A percentile compares a stretch with the other conserved stretches of the same genome.
phyloP scores from a whole-genome alignment of 2,797 vertebrate genomes.

The Pseudotriccus pelzelni region DNA sequence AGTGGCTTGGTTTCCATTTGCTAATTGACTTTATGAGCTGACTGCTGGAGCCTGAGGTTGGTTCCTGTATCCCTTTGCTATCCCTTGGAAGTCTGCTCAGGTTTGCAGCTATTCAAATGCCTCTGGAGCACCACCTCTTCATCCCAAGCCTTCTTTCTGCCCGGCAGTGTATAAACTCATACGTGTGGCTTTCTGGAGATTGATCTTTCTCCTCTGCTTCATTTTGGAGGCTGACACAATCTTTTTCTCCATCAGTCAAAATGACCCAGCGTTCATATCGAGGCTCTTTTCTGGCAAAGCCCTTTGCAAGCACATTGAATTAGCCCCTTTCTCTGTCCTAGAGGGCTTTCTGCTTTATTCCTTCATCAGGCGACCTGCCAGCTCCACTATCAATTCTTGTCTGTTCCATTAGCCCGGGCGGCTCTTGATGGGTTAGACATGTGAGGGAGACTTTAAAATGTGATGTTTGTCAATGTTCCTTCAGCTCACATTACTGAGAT shows the following conservation, averaged over 20 bases:
- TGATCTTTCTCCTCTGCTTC: slow-evolving; percentile 34
- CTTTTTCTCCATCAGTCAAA: slow-evolving; percentile 49
- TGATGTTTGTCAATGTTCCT: slow-evolving; percentile 31
- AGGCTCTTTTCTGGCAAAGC: slow-evolving; percentile 20
- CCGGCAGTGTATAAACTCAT: not conserved
- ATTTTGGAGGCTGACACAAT: slow-evolving; percentile 31
- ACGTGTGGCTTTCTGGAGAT: slow-evolving; percentile 11
- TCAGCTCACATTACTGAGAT: slow-evolving; percentile 6
- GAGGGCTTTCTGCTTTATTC: slow-evolving; percentile 42
- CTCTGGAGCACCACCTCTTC: not conserved
- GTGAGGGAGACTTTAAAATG: slow-evolving; percentile 30
- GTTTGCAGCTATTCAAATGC: slow-evolving; percentile 17
- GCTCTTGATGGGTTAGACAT: slow-evolving; percentile 14
- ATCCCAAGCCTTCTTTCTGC: not conserved
- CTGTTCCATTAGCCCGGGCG: not conserved
- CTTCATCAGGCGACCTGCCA: slow-evolving; percentile 62
- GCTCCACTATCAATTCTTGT: slow-evolving; percentile 47
- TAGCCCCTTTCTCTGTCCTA: slow-evolving; percentile 52
- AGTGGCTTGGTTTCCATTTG: not conserved
- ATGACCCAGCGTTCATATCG: not conserved
- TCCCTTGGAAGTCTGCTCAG: not conserved
- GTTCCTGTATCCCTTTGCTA: not conserved
- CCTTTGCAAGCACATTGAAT: slow-evolving; percentile 19
- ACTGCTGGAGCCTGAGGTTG: not conserved
- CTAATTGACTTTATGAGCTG: not conserved